Evolutionary conservation across 2,113 vertebrate genomes (phyloP).

Genomic region (Lagopus muta): DNA sequence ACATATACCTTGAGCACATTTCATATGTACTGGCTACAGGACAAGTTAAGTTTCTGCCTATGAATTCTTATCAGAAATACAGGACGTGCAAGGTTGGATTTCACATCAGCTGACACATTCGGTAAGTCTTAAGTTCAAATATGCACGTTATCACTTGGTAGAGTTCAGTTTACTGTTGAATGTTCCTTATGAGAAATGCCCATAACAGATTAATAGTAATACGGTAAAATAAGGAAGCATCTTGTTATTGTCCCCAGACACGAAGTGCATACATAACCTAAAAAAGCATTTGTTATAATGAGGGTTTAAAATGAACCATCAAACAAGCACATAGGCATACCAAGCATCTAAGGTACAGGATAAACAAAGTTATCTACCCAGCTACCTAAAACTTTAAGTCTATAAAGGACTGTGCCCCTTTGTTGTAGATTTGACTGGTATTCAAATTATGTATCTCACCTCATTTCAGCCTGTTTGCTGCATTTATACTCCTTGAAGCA

Average conservation of each 20-base stretch:
- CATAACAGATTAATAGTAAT: not conserved
- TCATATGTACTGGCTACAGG: not conserved
- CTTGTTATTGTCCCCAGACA: not conserved
- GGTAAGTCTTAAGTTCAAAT: not conserved
- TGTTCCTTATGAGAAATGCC: not conserved
- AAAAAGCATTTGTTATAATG: not conserved
- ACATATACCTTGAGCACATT: not conserved
- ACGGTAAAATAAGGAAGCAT: not conserved
- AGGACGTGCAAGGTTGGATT: not conserved
- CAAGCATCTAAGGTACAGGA: not conserved
- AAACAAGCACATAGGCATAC: not conserved
- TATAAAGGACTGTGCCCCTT: not conserved
- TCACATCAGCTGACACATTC: not conserved
- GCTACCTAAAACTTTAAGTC: not conserved
- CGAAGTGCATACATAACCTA: not conserved
- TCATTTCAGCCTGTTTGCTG: conserved; percentile 20
- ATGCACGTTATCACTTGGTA: not conserved
- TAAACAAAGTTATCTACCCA: not conserved
- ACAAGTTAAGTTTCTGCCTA: not conserved
- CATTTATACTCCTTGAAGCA: conserved; percentile 42
- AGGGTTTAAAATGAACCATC: not conserved
- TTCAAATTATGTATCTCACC: conserved; percentile 5
- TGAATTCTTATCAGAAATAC: not conserved
- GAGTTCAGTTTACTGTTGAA: not conserved
- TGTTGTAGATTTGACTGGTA: conserved; percentile 8